These are phyloP conservation scores for Trichomalopsis sarcophagae DNA, from an alignment of 1,140 invertebrate genomes.

Conservation along the genomic window DNA sequence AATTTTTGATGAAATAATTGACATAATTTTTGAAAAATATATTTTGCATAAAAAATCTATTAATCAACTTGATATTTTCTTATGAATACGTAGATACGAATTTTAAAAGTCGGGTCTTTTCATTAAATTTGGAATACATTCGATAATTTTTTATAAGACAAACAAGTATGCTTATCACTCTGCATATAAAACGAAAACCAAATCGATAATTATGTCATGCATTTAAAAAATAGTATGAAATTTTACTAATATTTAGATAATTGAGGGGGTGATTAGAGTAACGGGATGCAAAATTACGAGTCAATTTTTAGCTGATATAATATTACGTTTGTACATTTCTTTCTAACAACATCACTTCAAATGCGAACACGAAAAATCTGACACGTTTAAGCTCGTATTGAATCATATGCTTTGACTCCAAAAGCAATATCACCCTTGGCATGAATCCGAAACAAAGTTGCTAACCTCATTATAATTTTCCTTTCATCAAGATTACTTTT, in stretches of 20 bases:
- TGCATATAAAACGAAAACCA: not conserved
- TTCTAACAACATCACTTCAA: too few species aligned
- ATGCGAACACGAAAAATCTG: too few species aligned
- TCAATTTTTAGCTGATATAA: not conserved
- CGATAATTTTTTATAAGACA: too few species aligned
- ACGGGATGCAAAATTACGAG: not conserved
- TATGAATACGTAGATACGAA: too few species aligned
- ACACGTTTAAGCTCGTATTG: too few species aligned
- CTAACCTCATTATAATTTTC: not conserved
- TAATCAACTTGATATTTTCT: too few species aligned
- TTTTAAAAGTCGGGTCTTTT: too few species aligned
- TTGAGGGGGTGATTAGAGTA: conserved; percentile 15
- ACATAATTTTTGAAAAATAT: too few species aligned
- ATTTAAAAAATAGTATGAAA: not conserved
- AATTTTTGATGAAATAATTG: too few species aligned
- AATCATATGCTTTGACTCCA: too few species aligned
- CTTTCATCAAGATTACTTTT: not conserved
- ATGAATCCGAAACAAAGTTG: not conserved
- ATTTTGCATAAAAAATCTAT: too few species aligned
- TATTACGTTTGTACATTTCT: not conserved
- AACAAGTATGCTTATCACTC: not conserved
- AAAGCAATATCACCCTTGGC: not conserved
- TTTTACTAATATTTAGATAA: not conserved
- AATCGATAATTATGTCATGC: conserved; percentile 4
- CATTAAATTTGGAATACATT: too few species aligned